phyloP scores from a whole-genome alignment of 2,113 vertebrate genomes.

The Sorex araneus region DNA sequence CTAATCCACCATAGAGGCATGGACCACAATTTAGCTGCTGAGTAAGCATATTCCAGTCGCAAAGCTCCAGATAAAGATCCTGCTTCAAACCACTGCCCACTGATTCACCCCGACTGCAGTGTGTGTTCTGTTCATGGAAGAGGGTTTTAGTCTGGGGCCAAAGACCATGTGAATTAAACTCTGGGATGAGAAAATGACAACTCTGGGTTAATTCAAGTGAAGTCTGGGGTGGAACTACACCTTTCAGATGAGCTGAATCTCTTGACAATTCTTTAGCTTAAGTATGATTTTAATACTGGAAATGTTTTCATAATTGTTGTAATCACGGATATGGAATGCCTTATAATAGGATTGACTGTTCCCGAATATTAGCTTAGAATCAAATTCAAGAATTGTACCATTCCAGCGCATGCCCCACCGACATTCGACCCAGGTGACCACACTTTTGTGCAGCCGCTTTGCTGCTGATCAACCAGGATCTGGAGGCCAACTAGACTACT shows the following conservation, averaged over 20 bases:
- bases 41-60: background rate
- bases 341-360: background rate
- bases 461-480: too few relatives aligned
- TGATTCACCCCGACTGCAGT: background rate
- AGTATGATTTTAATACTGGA: background rate
- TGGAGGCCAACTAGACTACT: too few relatives aligned
- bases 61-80: conserved; percentile 5
- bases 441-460: too few relatives aligned
- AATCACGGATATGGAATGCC: background rate
- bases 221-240: background rate
- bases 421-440: too few relatives aligned
- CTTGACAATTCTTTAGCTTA: conserved; percentile 28
- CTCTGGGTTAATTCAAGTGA: background rate
- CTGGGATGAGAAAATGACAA: background rate
- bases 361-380: background rate
- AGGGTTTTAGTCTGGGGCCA: background rate
- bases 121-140: background rate
- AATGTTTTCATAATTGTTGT: background rate
- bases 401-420: too few relatives aligned
- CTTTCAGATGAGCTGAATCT: background rate
- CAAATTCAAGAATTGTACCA: background rate
- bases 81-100: background rate
- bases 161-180: background rate
- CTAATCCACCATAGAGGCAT: background rate
- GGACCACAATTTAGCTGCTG: background rate